These are phyloP conservation scores for Monopis laevigella DNA, from an alignment of 2,888 invertebrate genomes.

Conservation along the genomic window DNA sequence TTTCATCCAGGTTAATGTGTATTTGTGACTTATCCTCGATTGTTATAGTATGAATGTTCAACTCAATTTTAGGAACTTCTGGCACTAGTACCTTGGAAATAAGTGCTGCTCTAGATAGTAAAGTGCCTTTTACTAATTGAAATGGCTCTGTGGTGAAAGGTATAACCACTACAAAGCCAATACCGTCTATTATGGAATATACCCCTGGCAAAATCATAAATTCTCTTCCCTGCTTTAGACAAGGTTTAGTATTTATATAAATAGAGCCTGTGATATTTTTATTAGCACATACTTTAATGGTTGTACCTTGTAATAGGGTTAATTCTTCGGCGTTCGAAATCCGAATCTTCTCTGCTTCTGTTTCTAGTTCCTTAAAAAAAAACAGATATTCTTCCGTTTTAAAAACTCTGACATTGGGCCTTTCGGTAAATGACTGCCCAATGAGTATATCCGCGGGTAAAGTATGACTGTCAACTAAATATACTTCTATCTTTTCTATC, in stretches of 20 bases:
- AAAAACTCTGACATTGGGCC: background rate
- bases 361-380: slow-evolving; percentile 5
- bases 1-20: background rate
- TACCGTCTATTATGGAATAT: background rate
- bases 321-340: background rate
- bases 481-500: background rate
- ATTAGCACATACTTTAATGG: background rate
- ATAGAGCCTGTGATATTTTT: background rate
- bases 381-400: slow-evolving; percentile 6
- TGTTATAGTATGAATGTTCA: background rate
- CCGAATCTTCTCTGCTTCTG: background rate
- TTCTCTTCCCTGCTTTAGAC: background rate
- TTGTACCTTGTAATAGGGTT: background rate
- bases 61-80: background rate
- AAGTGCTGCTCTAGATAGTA: background rate
- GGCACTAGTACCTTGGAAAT: background rate
- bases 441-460: slow-evolving; percentile 7
- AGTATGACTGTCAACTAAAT: background rate
- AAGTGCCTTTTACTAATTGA: background rate
- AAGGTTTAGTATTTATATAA: slow-evolving; percentile 5
- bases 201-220: background rate
- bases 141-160: background rate
- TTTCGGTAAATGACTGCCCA: slow-evolving; percentile 4
- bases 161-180: background rate
- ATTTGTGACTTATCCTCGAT: background rate